Conservation (phyloP, 2,888 invertebrate genomes). For the Dicranocentrus wangi region DNA sequence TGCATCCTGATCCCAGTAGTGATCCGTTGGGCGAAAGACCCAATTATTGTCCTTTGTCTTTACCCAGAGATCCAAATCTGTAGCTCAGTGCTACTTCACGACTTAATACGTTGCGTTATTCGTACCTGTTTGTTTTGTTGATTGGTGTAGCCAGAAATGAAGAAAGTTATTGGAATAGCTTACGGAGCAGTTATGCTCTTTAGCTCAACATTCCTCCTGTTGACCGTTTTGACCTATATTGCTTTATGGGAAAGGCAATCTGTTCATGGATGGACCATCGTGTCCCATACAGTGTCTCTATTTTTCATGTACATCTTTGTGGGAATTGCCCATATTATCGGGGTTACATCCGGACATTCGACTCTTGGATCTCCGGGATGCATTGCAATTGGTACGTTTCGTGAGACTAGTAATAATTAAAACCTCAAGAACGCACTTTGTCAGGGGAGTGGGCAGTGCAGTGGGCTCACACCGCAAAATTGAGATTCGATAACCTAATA, state of each 20-base stretch:
- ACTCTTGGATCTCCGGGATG: constrained; percentile 62
- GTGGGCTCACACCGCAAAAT: too few relatives aligned
- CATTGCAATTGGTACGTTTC: constrained; percentile 66
- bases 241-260: constrained; percentile 72
- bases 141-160: constrained; percentile 13
- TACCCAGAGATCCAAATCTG: too few relatives aligned
- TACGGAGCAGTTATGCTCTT: constrained; percentile 66
- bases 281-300: constrained; percentile 62
- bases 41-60: too few relatives aligned
- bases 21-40: too few relatives aligned
- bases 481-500: background rate
- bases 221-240: constrained; percentile 71
- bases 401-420: background rate
- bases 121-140: background rate
- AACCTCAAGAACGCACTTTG: too few relatives aligned
- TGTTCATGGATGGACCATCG: constrained; percentile 72
- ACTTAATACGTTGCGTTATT: too few relatives aligned
- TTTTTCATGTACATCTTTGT: constrained; percentile 69
- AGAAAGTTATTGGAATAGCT: constrained; percentile 38
- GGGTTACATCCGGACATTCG: constrained; percentile 52
- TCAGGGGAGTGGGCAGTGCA: too few relatives aligned
- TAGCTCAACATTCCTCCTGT: constrained; percentile 69
- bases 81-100: too few relatives aligned
- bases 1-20: background rate
- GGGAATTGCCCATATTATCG: constrained; percentile 66